phyloP scores from a whole-genome alignment of 2,113 vertebrate genomes.

The Rousettus leschenaultii region DNA sequence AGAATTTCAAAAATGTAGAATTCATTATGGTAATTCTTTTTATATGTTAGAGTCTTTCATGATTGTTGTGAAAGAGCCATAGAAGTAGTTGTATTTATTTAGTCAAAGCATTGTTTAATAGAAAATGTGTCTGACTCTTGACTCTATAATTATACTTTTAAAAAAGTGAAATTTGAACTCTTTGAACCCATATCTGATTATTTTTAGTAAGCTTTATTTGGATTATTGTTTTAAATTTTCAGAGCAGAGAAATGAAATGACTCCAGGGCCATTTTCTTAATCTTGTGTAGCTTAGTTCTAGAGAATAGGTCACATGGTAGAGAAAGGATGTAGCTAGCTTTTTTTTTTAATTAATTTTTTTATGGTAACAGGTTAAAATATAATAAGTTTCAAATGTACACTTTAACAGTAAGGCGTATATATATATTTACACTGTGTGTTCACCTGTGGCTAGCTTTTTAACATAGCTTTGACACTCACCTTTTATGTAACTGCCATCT shows the following conservation, averaged over 20 bases:
- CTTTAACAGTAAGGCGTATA: too few relatives aligned
- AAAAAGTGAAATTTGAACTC: conserved; percentile 35
- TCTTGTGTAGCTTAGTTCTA: neutral
- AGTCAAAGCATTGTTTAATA: neutral
- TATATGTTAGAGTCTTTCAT: neutral
- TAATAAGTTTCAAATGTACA: too few relatives aligned
- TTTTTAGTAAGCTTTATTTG: conserved; percentile 41
- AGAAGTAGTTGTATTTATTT: neutral
- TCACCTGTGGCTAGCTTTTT: neutral
- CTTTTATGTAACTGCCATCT: neutral
- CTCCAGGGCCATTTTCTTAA: neutral
- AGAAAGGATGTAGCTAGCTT: neutral
- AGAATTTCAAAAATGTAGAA: neutral
- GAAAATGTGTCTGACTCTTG: conserved; percentile 21
- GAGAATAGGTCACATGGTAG: neutral
- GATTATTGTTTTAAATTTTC: conserved; percentile 31
- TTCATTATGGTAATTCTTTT: neutral
- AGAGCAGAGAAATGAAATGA: conserved; percentile 6
- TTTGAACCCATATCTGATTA: neutral
- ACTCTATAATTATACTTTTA: neutral
- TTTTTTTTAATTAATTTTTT: too few relatives aligned
- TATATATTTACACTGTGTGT: too few relatives aligned
- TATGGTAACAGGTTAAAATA: too few relatives aligned
- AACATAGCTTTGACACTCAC: neutral
- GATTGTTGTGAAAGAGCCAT: neutral